Evolutionary conservation across 2,888 invertebrate species (phyloP), one percentile per base, ranked within the genome.

Genomic region (Neuroscelio doddi): DNA sequence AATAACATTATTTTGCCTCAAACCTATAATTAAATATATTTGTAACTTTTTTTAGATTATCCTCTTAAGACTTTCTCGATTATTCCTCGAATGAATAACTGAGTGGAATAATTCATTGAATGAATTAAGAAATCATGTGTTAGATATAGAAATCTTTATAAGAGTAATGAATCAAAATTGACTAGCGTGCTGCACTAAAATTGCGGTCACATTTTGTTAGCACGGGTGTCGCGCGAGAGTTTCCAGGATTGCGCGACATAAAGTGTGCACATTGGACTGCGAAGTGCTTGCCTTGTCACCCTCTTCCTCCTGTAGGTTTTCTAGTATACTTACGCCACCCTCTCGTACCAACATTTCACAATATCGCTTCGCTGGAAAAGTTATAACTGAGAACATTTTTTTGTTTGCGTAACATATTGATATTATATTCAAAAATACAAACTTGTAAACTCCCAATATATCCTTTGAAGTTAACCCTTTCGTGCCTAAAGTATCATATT

Each of bases 311-410:
- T 82, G 70, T 58, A 86, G 69, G 44, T 70, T 77, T 53, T 80
- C 81, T 34, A 91, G 79, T 49, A 89, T 86, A n/a, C 83, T 81
- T 26, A 87, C 86, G 1, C 90, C 90, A 16, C 87, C 87, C 78
- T 91, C 90, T 59, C 87, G 86, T 47, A 86, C 83, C 55, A 91
- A 79, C 90, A 91, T 90, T 34, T 86, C 86, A 77, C 90, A 91
- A 78, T 91, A 91, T 17, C 90, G 86, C 76, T 88, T 88, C 3
- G 90, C 91, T 91, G 78, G 56, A 85, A 86, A 10, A 55, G 59
- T 57, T 63, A 45, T 26, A 24, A n/a, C n/a, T n/a, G n/a, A n/a
- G n/a, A n/a, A n/a, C n/a, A n/a, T n/a, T n/a, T n/a, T n/a, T n/a
- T n/a, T n/a, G n/a, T n/a, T n/a, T n/a, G n/a, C n/a, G n/a, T n/a